Base-by-base conservation (phyloP, 2,888 invertebrate species). In the Dioctria linearis region DNA sequence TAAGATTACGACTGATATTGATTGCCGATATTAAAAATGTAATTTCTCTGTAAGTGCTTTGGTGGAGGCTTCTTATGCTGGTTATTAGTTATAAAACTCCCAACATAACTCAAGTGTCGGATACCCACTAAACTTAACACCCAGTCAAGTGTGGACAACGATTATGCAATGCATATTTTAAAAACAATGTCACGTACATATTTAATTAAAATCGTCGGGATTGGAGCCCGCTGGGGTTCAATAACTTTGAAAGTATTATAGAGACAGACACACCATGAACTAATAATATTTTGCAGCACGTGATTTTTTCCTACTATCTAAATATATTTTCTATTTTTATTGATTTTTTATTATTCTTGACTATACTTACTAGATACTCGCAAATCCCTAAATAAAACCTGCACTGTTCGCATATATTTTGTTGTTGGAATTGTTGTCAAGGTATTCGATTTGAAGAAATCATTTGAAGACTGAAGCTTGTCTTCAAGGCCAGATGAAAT, bases 1-100 rank as follows among this genome's bases (percentile, higher is more conserved):
- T 73, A 73, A 73, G 73, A 73, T 73, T 57, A 13, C 73, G 73
- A 73, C 73, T 73, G 73, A 73, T 73, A 73, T 73, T 73, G 73
- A 73, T 73, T 37, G 73, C 43, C 42, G 59, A 73, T 73, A 73
- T 73, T 73, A 73, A 73, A 73, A 59, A 73, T 42, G 73, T 59
- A 73, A 73, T 73, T 59, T 57, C 9, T 73, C 59, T 51, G 25
- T 9, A 8, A 9, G 42, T 57, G 42, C 59, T 40, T n/a, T 54
- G 42, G 11, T 42, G 57, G 6, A 39, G 54, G 46, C 57, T 13
- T 13, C 57, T 42, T 57, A 8, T 9, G 42, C 1, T 57, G 57
- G 13, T 57, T 73, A 73, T 73, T 73, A 73, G 51, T n/a, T 73
- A 42, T 42, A 73, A 59, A 25, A 2, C 42, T 42, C 40, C 73